Evolutionary conservation across 2,888 invertebrate species (phyloP).

Genomic region (Halocaridina rubra): DNA sequence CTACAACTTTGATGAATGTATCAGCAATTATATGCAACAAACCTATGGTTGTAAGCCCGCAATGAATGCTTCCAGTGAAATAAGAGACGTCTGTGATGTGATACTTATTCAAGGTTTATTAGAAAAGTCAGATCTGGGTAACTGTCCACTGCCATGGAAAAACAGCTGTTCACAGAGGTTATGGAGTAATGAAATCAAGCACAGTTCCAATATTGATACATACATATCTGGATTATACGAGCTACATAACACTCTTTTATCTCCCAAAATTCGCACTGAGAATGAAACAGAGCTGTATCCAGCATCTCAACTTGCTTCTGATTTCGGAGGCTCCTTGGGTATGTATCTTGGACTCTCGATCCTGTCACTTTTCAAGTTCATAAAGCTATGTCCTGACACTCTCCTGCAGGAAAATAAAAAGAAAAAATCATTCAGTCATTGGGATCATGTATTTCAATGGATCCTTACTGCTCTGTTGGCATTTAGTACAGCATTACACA

Average conservation of each 20-base stretch:
- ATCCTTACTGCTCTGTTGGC: neutral
- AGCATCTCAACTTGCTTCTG: slow-evolving; percentile 30
- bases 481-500: slow-evolving; percentile 5
- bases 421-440: neutral
- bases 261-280: slow-evolving; percentile 28
- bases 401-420: neutral
- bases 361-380: neutral
- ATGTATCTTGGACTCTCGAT: slow-evolving; percentile 32
- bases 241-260: neutral
- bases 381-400: neutral
- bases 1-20: neutral
- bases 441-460: slow-evolving; percentile 6
- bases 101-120: neutral
- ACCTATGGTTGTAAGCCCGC: slow-evolving; percentile 1
- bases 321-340: slow-evolving; percentile 35
- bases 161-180: neutral
- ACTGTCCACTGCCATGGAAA: neutral
- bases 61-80: neutral
- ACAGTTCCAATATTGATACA: neutral
- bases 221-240: neutral
- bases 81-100: slow-evolving; percentile 3
- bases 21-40: neutral
- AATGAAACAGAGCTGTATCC: slow-evolving; percentile 28
- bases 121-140: neutral
- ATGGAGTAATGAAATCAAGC: slow-evolving; percentile 29